Evolutionary conservation across 2,113 vertebrate genomes (phyloP), one percentile per base, ranked within the genome.

Genomic region (Rutilus rutilus): DNA sequence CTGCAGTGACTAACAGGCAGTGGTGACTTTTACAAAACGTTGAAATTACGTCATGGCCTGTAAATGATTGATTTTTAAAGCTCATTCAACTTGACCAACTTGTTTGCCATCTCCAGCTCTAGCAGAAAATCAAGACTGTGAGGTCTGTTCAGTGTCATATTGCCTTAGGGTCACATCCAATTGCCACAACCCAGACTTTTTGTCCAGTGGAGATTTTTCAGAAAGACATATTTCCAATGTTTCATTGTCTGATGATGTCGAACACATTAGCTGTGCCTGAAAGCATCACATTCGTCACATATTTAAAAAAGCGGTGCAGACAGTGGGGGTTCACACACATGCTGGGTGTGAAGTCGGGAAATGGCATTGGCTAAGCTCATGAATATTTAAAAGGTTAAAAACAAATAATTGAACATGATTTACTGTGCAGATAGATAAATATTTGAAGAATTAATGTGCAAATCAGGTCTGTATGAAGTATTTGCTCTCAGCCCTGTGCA

Each of bases 131-230:
- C 8, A 19, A 42, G 21, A 73, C 36, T 42, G 21, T 42, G 21
- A 42, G 67, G 67, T 73, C 21, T 42, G 36, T 73, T 73, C 69
- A 39, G 69, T 42, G 36, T 73, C 36, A 42, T n/a, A 14, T 23
- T 73, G 69, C 19, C 69, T 73, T 42, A 42, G 19, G 67, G 67
- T 71, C 69, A 42, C 36, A 71, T 71, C 21, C 39, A 71, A 42
- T 42, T 71, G 33, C 39, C 67, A n/a, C 36, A 71, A 39, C 67
- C 69, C 69, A 73, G 69, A 73, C 36, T 69, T 69, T 69, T 5
- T 69, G 65, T 21, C 33, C 8, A 39, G 17, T 71, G 33, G 1
- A 11, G 33, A 71, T 42, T 71, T 42, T 67, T 67, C 69, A n/a
- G 69, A 57, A 23, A 57, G 36, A 73, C 69, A 42, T 42, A 42